Base-by-base conservation (phyloP, 2,888 invertebrate species). In the Pyrgus malvae region DNA sequence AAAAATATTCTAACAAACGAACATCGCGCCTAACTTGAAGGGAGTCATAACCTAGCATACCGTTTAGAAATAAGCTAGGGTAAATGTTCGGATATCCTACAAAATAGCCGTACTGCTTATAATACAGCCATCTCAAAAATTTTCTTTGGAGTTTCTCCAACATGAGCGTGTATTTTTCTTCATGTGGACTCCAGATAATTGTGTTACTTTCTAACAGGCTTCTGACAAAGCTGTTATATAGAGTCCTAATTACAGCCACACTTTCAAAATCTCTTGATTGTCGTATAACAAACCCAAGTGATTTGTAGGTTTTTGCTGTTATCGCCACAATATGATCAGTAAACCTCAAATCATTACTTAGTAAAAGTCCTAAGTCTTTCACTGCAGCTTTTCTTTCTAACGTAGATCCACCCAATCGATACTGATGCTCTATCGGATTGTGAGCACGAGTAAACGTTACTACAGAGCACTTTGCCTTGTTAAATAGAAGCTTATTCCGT, bases 91-190 rank as follows among this genome's bases (percentile, higher is more conserved):
- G 29, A 29, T 17, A 44, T 17, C 29, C 29, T 2, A 44, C 44
- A 5, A 16, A 17, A 7, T 44, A 29, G 1, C 44, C 44, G 17
- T 31, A 17, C 6, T 19, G 27, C 9, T 11, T 44, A 16, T 3
- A 12, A 29, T 44, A 44, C 5, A 44, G 6, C 29, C 29, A 17
- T 7, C 44, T 17, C 11, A 44, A n/a, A 44, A 44, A 44, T n/a
- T 17, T 44, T 1, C 7, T 17, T 29, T 44, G 44, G 17, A 44
- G 38, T n/a, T 38, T 38, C 38, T 38, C 38, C 35, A 37, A 37
- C 35, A 37, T 37, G 35, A 37, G 16, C 16, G 5, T 16, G 9
- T 37, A 37, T 33, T 33, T 33, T 4, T 2, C 3, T 4, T 33
- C 33, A 33, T 33, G 33, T 33, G 33, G 33, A 12, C 33, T 33